phyloP scores from a whole-genome alignment of 2,888 invertebrate genomes.

The Embidobia sp. region DNA sequence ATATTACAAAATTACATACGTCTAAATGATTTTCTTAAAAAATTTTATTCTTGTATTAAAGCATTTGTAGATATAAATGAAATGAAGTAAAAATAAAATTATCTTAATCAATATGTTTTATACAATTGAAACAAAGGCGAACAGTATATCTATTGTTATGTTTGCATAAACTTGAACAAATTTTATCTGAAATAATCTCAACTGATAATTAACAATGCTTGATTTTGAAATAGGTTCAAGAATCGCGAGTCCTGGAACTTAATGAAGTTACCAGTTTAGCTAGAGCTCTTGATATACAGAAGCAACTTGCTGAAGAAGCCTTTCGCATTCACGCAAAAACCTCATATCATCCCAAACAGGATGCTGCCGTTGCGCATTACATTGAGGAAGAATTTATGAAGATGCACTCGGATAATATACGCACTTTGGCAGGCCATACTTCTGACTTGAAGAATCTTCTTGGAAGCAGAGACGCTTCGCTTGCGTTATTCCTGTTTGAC shows the following conservation, averaged over 20 bases:
- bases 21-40: too few species aligned
- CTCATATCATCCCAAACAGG: slow-evolving; percentile 85
- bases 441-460: slow-evolving; percentile 87
- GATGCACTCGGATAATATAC: slow-evolving; percentile 86
- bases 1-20: too few species aligned
- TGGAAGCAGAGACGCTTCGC: slow-evolving; percentile 84
- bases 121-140: too few species aligned
- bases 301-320: slow-evolving; percentile 86
- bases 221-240: slow-evolving; percentile 66
- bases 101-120: too few species aligned
- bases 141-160: too few species aligned
- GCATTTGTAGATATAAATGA: too few species aligned
- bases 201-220: background rate
- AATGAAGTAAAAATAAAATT: too few species aligned
- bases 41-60: too few species aligned
- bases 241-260: slow-evolving; percentile 82
- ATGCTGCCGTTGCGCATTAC: slow-evolving; percentile 85
- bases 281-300: slow-evolving; percentile 89
- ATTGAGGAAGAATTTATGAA: slow-evolving; percentile 90
- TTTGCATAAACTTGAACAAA: too few species aligned
- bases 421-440: slow-evolving; percentile 88
- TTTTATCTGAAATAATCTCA: too few species aligned
- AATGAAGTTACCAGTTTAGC: slow-evolving; percentile 88
- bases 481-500: slow-evolving; percentile 89
- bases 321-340: slow-evolving; percentile 86